Conservation (phyloP, 2,113 vertebrate genomes). For the Zapornia atra region DNA sequence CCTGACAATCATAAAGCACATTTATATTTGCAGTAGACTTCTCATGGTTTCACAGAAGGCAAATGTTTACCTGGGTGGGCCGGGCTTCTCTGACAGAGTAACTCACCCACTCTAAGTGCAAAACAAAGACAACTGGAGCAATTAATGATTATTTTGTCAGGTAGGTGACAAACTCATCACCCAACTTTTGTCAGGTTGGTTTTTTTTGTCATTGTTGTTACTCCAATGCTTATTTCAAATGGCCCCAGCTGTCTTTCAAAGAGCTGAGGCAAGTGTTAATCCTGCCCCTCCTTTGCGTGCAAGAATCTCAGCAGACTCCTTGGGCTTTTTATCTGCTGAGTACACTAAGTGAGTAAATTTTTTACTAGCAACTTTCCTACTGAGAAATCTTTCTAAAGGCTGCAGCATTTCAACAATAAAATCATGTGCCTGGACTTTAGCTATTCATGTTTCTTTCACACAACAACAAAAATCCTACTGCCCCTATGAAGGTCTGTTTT, state of each 20-base stretch:
- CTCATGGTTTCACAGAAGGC: not conserved
- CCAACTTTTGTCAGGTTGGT: not conserved
- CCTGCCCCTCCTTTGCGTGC: not conserved
- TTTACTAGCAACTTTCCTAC: conserved; percentile 43
- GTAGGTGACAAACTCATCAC: not conserved
- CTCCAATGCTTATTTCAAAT: not conserved
- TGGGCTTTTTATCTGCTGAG: not conserved
- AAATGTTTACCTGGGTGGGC: not conserved
- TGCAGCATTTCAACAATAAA: conserved; percentile 52
- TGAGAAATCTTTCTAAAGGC: conserved; percentile 48
- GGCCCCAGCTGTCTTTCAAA: not conserved
- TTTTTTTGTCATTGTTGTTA: too few species aligned
- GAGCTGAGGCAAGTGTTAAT: not conserved
- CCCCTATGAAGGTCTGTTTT: conserved; percentile 34
- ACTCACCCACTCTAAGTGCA: not conserved
- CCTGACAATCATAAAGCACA: not conserved
- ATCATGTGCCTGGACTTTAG: conserved; percentile 31
- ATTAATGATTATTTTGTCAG: conserved; percentile 27
- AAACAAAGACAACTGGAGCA: conserved; percentile 3
- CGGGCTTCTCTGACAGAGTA: not conserved
- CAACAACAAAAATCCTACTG: conserved; percentile 44
- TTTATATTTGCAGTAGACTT: not conserved
- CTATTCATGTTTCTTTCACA: conserved; percentile 1
- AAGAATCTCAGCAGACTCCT: not conserved
- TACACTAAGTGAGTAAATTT: not conserved